Evolutionary conservation across 1,140 invertebrate species (phyloP).

Genomic region (Zaprionus nigranus): DNA sequence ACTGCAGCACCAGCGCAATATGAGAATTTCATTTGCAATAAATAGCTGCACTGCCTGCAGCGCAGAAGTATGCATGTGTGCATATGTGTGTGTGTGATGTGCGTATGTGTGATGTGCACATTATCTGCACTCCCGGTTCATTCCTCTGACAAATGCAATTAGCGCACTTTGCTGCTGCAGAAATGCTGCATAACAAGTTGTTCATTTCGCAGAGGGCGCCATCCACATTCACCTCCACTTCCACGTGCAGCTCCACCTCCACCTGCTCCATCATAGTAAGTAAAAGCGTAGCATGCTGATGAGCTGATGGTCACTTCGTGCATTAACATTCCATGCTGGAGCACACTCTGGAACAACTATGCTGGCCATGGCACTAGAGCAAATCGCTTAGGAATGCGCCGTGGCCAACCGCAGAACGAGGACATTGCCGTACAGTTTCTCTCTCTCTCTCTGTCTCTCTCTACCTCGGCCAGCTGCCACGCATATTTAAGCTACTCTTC

Average conservation of each 20-base stretch:
- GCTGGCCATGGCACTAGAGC: conserved; percentile 12
- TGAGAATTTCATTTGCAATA: background rate
- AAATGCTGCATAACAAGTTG: conserved; percentile 7
- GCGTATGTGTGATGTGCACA: conserved; percentile 1
- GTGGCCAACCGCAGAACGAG: conserved; percentile 16
- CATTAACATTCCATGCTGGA: conserved; percentile 39
- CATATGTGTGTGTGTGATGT: background rate
- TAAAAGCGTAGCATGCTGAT: conserved; percentile 6
- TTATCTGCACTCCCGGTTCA: conserved; percentile 4
- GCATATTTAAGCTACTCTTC: conserved; percentile 36
- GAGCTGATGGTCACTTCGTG: conserved; percentile 16
- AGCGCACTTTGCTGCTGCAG: conserved; percentile 10
- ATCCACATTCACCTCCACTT: background rate
- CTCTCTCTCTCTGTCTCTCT: no score
- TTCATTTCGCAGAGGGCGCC: background rate
- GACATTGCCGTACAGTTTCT: background rate
- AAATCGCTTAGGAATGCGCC: conserved; percentile 43
- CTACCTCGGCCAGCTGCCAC: conserved; percentile 18
- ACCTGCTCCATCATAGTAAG: background rate
- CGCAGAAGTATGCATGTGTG: background rate
- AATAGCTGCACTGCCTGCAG: conserved; percentile 1
- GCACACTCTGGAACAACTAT: background rate
- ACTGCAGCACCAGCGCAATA: conserved; percentile 1
- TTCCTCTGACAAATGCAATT: conserved; percentile 9
- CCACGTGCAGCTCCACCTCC: no score